Evolutionary conservation across 2,797 vertebrate species (phyloP), one percentile per base, ranked within the genome.

Genomic region (Staurois parvus): DNA sequence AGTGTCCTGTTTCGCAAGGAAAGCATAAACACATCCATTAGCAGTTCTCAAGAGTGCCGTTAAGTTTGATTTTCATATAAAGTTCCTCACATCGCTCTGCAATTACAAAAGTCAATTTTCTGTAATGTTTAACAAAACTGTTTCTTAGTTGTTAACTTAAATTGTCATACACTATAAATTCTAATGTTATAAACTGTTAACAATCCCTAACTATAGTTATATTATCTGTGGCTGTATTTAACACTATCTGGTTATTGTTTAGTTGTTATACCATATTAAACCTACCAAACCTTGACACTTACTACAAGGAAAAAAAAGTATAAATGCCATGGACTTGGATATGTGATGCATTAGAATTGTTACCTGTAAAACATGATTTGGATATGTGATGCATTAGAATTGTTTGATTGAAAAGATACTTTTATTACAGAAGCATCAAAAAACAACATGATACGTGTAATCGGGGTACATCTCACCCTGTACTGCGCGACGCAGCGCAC

Each of bases 1-100:
- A 77, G 66, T 62, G 66, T 78, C 78, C 66, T 62, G 30, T 78
- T 84, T 79, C 11, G 21, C 68, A 84, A 68, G 21, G 45, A 48
- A 79, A 32, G 66, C 45, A 68, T 69, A 69, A 62, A 32, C 19
- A 79, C 77, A 69, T 79, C 66, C 67, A 79, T 79, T 69, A 81
- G 29, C 48, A 2, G 45, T 34, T 66, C 77, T 69, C 77, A 42
- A 48, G 78, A 56, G 45, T 72, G 28, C 78, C 24, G 26, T 81
- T 59, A 81, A 37, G 67, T 40, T 1, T 62, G 42, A 56, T 32
- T 45, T n/a, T 13, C 3, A 26, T 48, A 28, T 21, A 52, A 48
- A 59, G 24, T 37, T 24, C 12, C 37, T 45, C 67, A 81, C 70
- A 72, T 70, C 40, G 69, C 24, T 72, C 29, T 69, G 30, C 48